Base-by-base conservation (phyloP, 2,113 vertebrate species). In the Elephas maximus region DNA sequence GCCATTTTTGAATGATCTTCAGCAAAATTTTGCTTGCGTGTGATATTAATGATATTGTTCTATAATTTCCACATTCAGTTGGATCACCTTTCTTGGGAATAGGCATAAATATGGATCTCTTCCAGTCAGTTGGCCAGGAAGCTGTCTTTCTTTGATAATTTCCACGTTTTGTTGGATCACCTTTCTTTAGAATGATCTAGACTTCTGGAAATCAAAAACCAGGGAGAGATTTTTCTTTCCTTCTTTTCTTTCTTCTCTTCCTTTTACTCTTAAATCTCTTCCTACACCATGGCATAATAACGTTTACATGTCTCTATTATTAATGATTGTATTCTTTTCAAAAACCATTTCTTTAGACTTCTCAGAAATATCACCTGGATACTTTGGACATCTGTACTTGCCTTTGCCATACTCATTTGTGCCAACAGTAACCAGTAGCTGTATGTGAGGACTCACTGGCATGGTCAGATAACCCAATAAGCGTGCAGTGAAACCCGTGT, bases 361-460 rank as follows among this genome's bases (percentile, higher is more conserved):
- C 20, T 44, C 7, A 5, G 26, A 5, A n/a, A 18, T 9, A 48
- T 17, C 44, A 73, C 20, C 60, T 48, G 51, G 7, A 33, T n/a
- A 48, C 57, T 10, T 23, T 26, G 37, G 24, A 5, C 1, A 48
- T 9, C 57, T 23, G 5, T 12, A 2, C 26, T 71, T 48, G 11
- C 2, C 44, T 74, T 69, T 69, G 12, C 14, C 30, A 1, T 5
- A 6, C 24, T 26, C 14, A 0, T 44, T 30, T 24, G 23, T 6
- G 20, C 20, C 28, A 65, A 0, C 6, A 10, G 4, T 8, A 8
- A 8, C 3, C 3, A n/a, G 26, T 6, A 7, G 11, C 14, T 17
- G 6, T 44, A 20, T 10, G 1, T 0, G 3, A 23, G 69, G n/a
- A 90, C 37, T 37, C 7, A 48, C 48, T 8, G 48, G 48, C 48